A percentile compares a stretch with the other conserved stretches of the same genome.
Conservation (phyloP, 2,113 vertebrate species). For the Meles meles region DNA sequence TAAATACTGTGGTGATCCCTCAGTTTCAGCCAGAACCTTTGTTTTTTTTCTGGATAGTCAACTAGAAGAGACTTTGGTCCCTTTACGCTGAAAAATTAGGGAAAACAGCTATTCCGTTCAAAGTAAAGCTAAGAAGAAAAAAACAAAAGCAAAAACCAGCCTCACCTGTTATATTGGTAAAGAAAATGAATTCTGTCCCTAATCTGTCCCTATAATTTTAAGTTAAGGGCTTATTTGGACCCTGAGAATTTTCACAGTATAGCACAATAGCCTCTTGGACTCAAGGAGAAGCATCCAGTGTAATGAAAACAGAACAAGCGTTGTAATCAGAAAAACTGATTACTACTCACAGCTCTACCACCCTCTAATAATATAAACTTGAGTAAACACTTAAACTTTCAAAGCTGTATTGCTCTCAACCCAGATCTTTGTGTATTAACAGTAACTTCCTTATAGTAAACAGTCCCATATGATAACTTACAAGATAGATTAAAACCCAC, state of each 20-base stretch:
- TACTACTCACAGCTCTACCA: not conserved
- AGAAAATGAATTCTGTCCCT: not conserved
- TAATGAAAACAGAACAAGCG: not conserved
- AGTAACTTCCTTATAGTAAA: not conserved
- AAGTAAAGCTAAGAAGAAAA: not conserved
- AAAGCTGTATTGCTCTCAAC: not conserved
- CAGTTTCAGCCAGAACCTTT: not conserved
- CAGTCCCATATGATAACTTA: not conserved
- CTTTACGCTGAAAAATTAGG: not conserved
- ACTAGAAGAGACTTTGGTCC: not conserved
- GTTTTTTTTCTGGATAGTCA: not conserved
- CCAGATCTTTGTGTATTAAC: not conserved
- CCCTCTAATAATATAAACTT: not conserved
- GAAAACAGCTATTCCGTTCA: not conserved
- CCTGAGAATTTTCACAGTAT: not conserved
- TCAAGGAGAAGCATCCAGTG: not conserved
- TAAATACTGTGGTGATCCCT: not conserved
- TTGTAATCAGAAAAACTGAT: conserved; percentile 19
- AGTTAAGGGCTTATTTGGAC: not conserved
- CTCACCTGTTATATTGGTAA: not conserved
- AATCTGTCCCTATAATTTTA: not conserved
- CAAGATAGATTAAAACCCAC: not conserved
- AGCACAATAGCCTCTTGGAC: not conserved
- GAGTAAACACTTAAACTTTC: not conserved
- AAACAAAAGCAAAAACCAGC: not conserved